These are phyloP conservation scores for Cichladusa arquata DNA, from an alignment of 2,113 vertebrate species.

Conservation along the genomic window DNA sequence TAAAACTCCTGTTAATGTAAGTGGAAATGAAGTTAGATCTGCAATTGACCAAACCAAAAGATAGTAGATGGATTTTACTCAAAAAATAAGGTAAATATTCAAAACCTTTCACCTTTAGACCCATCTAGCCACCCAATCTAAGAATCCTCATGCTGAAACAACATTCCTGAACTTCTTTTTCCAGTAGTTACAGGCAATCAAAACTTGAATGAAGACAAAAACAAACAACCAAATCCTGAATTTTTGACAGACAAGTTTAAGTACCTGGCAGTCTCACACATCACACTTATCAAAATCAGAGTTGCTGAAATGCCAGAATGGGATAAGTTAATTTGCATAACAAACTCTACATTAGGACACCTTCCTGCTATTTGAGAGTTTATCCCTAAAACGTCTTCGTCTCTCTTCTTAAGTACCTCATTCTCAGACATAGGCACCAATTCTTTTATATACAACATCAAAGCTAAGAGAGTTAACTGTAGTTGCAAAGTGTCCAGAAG, in stretches of 20 bases:
- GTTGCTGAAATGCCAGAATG: neutral
- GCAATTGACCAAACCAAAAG: neutral
- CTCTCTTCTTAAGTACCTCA: neutral
- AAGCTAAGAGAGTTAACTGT: neutral
- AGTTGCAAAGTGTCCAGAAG: neutral
- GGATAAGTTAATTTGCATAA: neutral
- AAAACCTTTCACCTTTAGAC: neutral
- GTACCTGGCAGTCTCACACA: neutral
- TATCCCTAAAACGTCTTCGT: neutral
- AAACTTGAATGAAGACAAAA: neutral
- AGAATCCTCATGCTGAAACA: neutral
- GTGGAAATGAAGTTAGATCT: neutral
- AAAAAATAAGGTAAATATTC: neutral
- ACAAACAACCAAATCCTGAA: neutral
- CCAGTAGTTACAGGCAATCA: neutral
- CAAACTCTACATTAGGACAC: neutral
- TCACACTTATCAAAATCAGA: neutral
- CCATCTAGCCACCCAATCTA: neutral
- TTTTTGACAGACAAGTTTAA: neutral
- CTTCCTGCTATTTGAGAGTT: neutral
- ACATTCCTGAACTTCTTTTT: neutral
- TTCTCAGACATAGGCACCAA: neutral
- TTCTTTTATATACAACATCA: neutral
- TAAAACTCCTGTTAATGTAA: neutral
- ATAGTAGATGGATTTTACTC: neutral